Conservation (phyloP, 1,140 invertebrate genomes). For the Drosophila chauvacae region DNA sequence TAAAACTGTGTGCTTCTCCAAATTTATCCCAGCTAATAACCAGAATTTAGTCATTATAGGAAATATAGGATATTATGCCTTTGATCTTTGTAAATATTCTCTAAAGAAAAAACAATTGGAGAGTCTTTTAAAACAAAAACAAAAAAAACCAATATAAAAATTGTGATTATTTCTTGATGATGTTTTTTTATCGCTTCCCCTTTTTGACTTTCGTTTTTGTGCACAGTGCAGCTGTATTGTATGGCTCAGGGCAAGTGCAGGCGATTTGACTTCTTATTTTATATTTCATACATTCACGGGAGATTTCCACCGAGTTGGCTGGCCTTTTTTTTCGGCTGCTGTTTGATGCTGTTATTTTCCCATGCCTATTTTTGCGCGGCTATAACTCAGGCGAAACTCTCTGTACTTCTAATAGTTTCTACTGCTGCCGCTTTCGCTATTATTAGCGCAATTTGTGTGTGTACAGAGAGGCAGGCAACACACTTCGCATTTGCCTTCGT, state of each 20-base stretch:
- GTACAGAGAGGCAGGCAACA: slow-evolving; percentile 20
- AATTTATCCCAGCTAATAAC: slow-evolving; percentile 3
- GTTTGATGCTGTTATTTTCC: slow-evolving; percentile 22
- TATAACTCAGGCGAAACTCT: slow-evolving; percentile 52
- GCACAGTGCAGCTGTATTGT: slow-evolving; percentile 5
- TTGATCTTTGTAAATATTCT: slow-evolving; percentile 8
- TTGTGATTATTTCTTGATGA: not conserved
- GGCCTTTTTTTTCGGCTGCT: slow-evolving; percentile 14
- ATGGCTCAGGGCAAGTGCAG: slow-evolving; percentile 15
- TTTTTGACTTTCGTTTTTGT: not conserved
- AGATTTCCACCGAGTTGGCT: slow-evolving; percentile 38
- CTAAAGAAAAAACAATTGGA: not conserved
- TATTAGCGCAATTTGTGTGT: slow-evolving; percentile 76
- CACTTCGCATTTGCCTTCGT: slow-evolving; percentile 41
- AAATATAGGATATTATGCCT: not conserved
- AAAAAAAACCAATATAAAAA: not conserved
- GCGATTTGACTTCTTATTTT: slow-evolving; percentile 32
- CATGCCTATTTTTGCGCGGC: slow-evolving; percentile 43
- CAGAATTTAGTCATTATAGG: not conserved
- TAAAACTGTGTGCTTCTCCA: not conserved
- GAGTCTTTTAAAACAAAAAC: not conserved
- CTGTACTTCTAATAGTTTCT: slow-evolving; percentile 67
- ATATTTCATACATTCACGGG: slow-evolving; percentile 29
- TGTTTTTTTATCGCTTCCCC: not conserved
- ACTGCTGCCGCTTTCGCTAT: slow-evolving; percentile 63